Evolutionary conservation across 2,888 invertebrate species (phyloP).

Genomic region (Girardia tigrina): DNA sequence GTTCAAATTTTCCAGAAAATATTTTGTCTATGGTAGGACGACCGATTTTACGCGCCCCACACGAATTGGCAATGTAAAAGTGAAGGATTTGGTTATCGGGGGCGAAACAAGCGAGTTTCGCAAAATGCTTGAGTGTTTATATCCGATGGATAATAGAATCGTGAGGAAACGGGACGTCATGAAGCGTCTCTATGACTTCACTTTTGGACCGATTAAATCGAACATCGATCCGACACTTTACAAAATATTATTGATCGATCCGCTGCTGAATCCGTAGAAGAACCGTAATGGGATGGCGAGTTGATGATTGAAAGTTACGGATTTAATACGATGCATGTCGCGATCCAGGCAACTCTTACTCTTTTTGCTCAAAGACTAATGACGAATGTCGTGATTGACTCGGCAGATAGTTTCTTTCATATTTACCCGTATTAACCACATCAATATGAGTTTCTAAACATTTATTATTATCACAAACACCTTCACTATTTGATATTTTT

Average conservation of each 20-base stretch:
- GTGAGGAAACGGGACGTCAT: conserved; percentile 92
- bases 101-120: conserved; percentile 93
- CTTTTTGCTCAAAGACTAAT: conserved; percentile 87
- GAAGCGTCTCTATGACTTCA: conserved; percentile 93
- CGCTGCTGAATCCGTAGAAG: conserved; percentile 93
- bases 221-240: conserved; percentile 76
- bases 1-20: conserved; percentile 92
- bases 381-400: conserved; percentile 95
- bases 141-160: conserved; percentile 98
- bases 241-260: conserved; percentile 82
- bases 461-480: too few species aligned
- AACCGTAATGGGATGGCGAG: conserved; percentile 95
- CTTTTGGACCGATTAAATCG: conserved; percentile 90
- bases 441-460: too few species aligned
- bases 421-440: too few species aligned
- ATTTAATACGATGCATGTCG: conserved; percentile 81
- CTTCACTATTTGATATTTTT: too few species aligned
- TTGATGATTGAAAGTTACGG: conserved; percentile 95
- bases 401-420: conserved; percentile 96
- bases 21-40: conserved; percentile 97
- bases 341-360: conserved; percentile 86
- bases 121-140: conserved; percentile 77
- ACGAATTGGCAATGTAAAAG: conserved; percentile 90
- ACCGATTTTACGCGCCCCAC: conserved; percentile 92
- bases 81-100: conserved; percentile 90